Evolutionary conservation across 2,888 invertebrate species (phyloP), one percentile per base, ranked within the genome.

Genomic region (Xestia c-nigrum): DNA sequence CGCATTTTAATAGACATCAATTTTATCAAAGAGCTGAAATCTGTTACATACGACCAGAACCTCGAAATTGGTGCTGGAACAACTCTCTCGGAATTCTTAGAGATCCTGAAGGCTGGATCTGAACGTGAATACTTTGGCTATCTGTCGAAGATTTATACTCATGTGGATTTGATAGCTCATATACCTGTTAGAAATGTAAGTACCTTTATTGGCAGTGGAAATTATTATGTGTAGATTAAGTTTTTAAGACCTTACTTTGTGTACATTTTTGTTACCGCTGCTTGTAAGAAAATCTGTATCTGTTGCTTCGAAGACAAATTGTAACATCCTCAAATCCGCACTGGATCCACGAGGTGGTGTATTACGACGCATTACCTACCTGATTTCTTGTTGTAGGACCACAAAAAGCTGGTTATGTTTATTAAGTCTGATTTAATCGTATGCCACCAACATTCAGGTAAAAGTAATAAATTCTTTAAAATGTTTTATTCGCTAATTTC

Each of bases 171-270:
- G 77, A 97, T 98, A 6, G 98, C 98, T 3, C 97, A 97, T 91
- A 97, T 97, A 64, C 97, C 98, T 43, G 97, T 98, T 1, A 95
- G 98, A 93, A 98, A 98, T 93, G 98, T 98, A 93, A 95, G 97
- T 88, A 24, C 57, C 55, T 31, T 31, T 4, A 19, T n/a, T n/a
- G 12, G 6, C n/a, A 55, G 12, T 55, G 12, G n/a, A n/a, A 1
- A n/a, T 12, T 55, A n/a, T 5, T 21, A n/a, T n/a, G n/a, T 0
- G n/a, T 12, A 55, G 55, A 12, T 1, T 19, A 19, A 19, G 50
- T 21, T 50, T 21, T 19, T 50, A 55, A n/a, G n/a, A 55, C 4
- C 55, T 55, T 55, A 5, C 21, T 21, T 55, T n/a, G 0, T 55
- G 55, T 55, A 55, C 5, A 12, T 55, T 55, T 55, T n/a, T 24